A percentile compares a stretch with the other conserved stretches of the same genome.
Conservation (phyloP, 2,113 vertebrate genomes). For the Passerina amoena region DNA sequence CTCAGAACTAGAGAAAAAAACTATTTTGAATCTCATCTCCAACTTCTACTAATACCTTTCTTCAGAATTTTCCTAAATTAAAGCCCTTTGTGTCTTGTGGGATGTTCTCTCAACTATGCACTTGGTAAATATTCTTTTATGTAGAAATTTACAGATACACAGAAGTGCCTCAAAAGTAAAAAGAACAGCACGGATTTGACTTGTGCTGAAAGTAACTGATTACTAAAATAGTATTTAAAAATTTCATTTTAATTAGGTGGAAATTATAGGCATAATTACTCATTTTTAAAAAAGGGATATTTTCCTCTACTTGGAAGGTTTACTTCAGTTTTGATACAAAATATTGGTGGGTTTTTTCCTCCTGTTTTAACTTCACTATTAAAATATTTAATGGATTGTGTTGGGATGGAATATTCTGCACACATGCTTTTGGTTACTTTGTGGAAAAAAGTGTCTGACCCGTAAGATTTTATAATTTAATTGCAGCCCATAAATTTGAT, state of each 20-base stretch:
- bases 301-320: neutral
- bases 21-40: neutral
- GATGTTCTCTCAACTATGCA: neutral
- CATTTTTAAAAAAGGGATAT: neutral
- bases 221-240: neutral
- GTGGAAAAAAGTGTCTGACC: neutral
- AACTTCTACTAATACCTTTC: neutral
- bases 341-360: rapidly evolving
- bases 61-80: neutral
- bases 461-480: neutral
- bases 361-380: neutral
- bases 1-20: neutral
- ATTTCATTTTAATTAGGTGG: neutral
- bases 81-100: neutral
- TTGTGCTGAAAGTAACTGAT: neutral
- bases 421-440: neutral
- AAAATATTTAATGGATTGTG: neutral
- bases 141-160: neutral
- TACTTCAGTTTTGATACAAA: neutral
- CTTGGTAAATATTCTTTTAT: neutral
- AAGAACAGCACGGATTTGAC: neutral
- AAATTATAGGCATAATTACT: neutral
- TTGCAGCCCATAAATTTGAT: neutral
- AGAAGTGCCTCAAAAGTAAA: neutral
- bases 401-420: neutral